Percentiles rank a stretch among this genome's conserved stretches.
Conservation (phyloP, 2,797 vertebrate genomes). For the Poeciliopsis turneri region DNA sequence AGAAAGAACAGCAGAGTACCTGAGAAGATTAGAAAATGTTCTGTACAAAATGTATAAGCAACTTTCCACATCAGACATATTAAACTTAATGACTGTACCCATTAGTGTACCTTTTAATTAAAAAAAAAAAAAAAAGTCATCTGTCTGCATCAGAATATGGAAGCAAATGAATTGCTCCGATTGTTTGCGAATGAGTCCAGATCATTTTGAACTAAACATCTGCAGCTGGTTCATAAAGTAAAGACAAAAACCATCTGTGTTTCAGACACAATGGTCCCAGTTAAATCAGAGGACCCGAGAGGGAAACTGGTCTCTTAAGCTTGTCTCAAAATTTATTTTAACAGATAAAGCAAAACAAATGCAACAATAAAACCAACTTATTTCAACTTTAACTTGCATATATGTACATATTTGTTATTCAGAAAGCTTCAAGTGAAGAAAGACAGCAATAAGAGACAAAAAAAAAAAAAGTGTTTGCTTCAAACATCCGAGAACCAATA, state of each 20-base stretch:
- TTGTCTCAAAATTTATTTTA: background rate
- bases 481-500: background rate
- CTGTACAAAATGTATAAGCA: background rate
- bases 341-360: background rate
- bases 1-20: background rate
- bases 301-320: background rate
- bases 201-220: background rate
- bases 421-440: background rate
- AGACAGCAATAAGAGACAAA: background rate
- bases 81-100: background rate
- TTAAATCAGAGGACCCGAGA: background rate
- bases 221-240: conserved; percentile 3
- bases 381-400: background rate
- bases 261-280: background rate
- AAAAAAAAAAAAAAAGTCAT: background rate
- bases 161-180: background rate
- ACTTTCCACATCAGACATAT: background rate
- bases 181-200: background rate
- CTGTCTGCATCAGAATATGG: background rate
- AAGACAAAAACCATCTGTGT: background rate
- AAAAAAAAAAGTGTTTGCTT: background rate
- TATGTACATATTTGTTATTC: background rate
- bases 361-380: background rate
- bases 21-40: background rate
- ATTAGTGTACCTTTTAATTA: background rate